Conservation (phyloP, 2,888 invertebrate genomes). For the Stenolophus ochropezus region DNA sequence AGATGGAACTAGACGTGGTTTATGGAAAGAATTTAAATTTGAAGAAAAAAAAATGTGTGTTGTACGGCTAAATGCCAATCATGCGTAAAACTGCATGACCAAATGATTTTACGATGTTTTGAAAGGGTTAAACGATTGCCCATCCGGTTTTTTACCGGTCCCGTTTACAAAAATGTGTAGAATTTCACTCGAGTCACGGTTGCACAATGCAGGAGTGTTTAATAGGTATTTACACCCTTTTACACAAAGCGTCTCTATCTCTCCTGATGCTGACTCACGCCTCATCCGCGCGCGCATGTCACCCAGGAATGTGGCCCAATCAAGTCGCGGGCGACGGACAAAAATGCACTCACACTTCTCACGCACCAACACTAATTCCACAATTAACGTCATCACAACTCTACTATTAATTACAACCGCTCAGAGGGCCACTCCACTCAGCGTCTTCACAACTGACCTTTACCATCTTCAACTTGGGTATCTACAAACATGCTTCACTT, state of each 20-base stretch:
- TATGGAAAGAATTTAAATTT: constrained; percentile 29
- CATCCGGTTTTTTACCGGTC: constrained; percentile 49
- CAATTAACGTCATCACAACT: constrained; percentile 38
- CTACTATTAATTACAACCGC: constrained; percentile 29
- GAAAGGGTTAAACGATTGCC: constrained; percentile 59
- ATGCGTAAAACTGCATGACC: constrained; percentile 57
- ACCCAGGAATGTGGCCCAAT: constrained; percentile 70
- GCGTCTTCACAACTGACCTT: too few relatives aligned
- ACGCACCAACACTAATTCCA: constrained; percentile 27
- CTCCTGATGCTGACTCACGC: constrained; percentile 68
- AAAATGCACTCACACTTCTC: constrained; percentile 61
- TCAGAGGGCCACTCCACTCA: too few relatives aligned
- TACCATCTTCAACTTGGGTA: too few relatives aligned
- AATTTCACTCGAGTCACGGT: constrained; percentile 56
- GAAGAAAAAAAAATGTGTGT: constrained; percentile 12
- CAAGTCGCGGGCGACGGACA: constrained; percentile 65
- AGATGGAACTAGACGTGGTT: constrained; percentile 18
- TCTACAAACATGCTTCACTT: too few relatives aligned
- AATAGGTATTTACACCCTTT: constrained; percentile 72
- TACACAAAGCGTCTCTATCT: constrained; percentile 71
- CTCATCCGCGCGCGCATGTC: constrained; percentile 66
- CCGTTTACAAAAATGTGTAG: constrained; percentile 54
- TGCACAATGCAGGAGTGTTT: constrained; percentile 63
- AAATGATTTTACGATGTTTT: constrained; percentile 57
- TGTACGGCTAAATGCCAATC: constrained; percentile 14